These are phyloP conservation scores for Podiceps cristatus DNA, from an alignment of 2,113 vertebrate genomes.

Conservation along the genomic window DNA sequence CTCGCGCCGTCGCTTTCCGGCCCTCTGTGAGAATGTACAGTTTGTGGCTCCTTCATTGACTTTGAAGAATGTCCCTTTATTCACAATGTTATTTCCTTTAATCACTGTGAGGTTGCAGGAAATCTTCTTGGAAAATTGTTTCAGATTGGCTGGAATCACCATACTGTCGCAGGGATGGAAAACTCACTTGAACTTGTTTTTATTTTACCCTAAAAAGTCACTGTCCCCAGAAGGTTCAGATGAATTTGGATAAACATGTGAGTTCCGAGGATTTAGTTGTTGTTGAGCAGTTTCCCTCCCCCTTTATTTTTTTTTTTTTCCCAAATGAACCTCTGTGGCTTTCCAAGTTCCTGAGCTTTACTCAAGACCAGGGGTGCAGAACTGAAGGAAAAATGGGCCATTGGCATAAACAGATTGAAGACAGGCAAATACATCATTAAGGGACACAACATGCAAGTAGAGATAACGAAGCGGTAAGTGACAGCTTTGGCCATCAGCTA, in stretches of 20 bases:
- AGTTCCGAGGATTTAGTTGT: conserved; percentile 57
- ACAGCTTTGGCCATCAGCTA: not conserved
- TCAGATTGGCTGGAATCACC: conserved; percentile 61
- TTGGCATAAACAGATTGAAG: conserved; percentile 25
- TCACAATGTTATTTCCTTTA: conserved; percentile 74
- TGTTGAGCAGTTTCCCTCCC: not conserved
- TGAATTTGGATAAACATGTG: conserved; percentile 61
- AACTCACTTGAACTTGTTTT: conserved; percentile 73
- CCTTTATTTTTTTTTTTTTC: not conserved
- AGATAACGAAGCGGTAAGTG: not conserved
- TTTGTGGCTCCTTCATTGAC: conserved; percentile 66
- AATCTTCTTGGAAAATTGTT: conserved; percentile 73
- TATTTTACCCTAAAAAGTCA: conserved; percentile 67
- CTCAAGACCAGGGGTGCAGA: conserved; percentile 14
- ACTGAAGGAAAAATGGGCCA: not conserved
- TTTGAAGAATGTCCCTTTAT: conserved; percentile 73
- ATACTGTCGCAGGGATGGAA: conserved; percentile 55
- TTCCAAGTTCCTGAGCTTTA: conserved; percentile 52
- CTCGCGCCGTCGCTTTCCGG: conserved; percentile 52
- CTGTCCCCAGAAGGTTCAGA: conserved; percentile 65
- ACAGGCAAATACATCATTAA: conserved; percentile 26
- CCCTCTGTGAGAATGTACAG: conserved; percentile 58
- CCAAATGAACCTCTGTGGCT: conserved; percentile 8
- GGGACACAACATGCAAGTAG: not conserved
- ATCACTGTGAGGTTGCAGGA: conserved; percentile 71